Evolutionary conservation across 2,888 invertebrate genomes (phyloP), one percentile per base, ranked within the genome.

Genomic region (Folsomia candida): DNA sequence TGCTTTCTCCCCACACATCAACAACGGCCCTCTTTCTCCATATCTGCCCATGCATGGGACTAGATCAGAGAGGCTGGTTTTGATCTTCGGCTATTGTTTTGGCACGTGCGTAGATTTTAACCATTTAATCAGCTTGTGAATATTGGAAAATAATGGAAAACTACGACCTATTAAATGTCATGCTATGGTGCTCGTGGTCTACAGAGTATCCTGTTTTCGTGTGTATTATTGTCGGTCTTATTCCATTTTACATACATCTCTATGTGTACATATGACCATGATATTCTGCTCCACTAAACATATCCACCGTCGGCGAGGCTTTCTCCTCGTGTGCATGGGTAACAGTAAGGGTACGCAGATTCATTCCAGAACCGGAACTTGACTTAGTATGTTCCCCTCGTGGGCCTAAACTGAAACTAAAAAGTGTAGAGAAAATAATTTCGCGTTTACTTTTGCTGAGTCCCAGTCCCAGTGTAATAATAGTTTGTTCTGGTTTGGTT

Each of bases 71-170:
- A 70, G 62, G 28, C 59, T 54, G 29, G 14, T 37, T 51, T 62
- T 28, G 29, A 65, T n/a, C n/a, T n/a, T 70, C 71, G 71, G 68
- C 76, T 73, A 75, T 78, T 78, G 77, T 77, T 77, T 78, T 78
- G 77, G 78, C 78, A 78, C 77, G 78, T 77, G 78, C 76, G 69
- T 71, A 71, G 74, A 71, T 75, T 78, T 76, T 76, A 75, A 76
- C 72, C 75, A 76, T 78, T 78, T 79, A 79, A 79, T 79, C 79
- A 79, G 77, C 74, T 71, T 78, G 78, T 72, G 79, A 79, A 79
- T 78, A 79, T 77, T 76, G 73, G 78, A 76, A 78, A 77, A 77
- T 76, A 78, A 77, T 78, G 78, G 77, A 71, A 76, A 75, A 69
- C 68, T 73, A 76, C 73, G 74, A 73, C 75, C 75, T 74, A 77